Evolutionary conservation across 2,113 vertebrate genomes (phyloP), one percentile per base, ranked within the genome.

Genomic region (Corythornis vintsioides): DNA sequence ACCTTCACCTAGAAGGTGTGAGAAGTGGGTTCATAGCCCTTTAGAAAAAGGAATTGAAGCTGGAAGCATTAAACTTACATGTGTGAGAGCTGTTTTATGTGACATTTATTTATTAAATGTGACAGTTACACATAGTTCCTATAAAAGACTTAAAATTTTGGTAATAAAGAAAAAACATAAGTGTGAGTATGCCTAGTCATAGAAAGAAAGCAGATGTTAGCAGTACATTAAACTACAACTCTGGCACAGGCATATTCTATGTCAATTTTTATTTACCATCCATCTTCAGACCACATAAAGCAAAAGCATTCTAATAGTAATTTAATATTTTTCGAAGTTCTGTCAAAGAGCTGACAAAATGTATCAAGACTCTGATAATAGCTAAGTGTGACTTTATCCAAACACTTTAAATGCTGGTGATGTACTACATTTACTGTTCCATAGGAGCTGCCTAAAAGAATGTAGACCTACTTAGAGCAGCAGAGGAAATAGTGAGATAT

Each of bases 291-390:
- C 52, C 45, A 73, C 24, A 50, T 74, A 79, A 87, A 89, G 52
- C 40, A 89, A 88, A 82, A 93, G 15, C 16, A 81, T 84, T 93
- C 63, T 90, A 3, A 1, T 11, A 52, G 74, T 75, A 88, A 85
- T 88, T 87, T 87, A 55, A 35, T 53, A 53, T 60, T 76, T 92
- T 90, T 92, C 88, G 40, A 94, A 61, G 28, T 82, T 89, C 64
- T 82, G 29, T 77, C 66, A 92, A 65, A 92, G 57, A 85, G 18
- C 33, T 83, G 64, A 71, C 64, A 87, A 79, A 85, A 78, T 48
- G 6, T 67, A 73, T 64, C 45, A 40, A 81, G 78, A 72, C 45
- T 80, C 85, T 79, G 45, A 40, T 83, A 87, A 77, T 5, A 83
- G 53, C 40, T 59, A 85, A 94, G 50, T 47, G 65, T 64, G 29